A percentile compares a stretch with the other conserved stretches of the same genome.
These are phyloP conservation scores for Limanda limanda DNA, from an alignment of 2,113 vertebrate species.

Conservation along the genomic window DNA sequence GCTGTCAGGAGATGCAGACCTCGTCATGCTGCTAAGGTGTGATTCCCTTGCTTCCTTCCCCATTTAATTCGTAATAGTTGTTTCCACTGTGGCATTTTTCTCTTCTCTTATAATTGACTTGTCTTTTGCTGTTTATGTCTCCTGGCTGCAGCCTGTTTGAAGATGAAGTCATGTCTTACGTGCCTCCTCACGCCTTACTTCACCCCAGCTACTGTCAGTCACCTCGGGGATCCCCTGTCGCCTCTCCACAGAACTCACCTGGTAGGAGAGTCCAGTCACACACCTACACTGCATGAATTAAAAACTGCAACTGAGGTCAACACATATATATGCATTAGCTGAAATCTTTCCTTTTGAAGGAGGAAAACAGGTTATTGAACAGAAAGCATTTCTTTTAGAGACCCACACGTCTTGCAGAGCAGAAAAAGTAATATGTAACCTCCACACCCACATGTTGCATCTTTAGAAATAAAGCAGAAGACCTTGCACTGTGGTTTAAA, in stretches of 20 bases:
- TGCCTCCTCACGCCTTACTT: conserved; percentile 95
- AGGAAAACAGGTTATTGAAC: background rate
- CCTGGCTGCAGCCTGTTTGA: conserved; percentile 88
- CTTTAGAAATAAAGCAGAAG: too few species aligned
- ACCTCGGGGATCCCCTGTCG: conserved; percentile 75
- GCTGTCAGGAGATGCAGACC: conserved; percentile 93
- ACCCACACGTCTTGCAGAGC: too few species aligned
- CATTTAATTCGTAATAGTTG: too few species aligned
- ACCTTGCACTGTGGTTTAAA: too few species aligned
- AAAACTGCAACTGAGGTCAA: background rate
- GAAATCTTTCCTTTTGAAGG: background rate
- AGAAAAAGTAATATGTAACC: too few species aligned
- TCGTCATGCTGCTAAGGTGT: conserved; percentile 93
- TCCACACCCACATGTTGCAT: too few species aligned
- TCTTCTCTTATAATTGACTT: background rate
- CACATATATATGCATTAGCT: background rate
- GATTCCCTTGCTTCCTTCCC: background rate
- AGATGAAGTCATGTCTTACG: conserved; percentile 96
- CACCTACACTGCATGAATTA: background rate
- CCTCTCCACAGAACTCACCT: conserved; percentile 94
- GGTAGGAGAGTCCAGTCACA: conserved; percentile 73
- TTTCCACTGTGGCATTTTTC: background rate
- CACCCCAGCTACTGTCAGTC: conserved; percentile 93
- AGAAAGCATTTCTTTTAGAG: background rate
- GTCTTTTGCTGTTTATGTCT: background rate